Evolutionary conservation across 1,140 invertebrate species (phyloP), one percentile per base, ranked within the genome.

Genomic region (Catajapyx aquilonaris): DNA sequence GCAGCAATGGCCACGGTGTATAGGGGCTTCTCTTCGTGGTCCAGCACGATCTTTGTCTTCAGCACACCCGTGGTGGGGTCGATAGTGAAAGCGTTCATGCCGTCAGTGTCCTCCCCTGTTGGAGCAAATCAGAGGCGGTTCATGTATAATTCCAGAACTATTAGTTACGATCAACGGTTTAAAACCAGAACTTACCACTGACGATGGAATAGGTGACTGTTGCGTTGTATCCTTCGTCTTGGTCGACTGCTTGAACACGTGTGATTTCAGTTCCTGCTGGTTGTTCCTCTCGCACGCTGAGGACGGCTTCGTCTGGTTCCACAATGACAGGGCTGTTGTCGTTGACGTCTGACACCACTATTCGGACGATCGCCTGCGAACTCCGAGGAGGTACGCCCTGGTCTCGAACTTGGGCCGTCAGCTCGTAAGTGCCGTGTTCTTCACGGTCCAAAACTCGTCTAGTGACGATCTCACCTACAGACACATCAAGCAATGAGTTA

Each of bases 281-380:
- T 45, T 86, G 81, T 54, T 87, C 81, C 57, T 88, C 84, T 30
- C 83, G 65, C 7, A 88, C 78, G 46, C 81, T 81, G 1, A 90
- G 73, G 4, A 83, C 72, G 52, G 84, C 78, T 52, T 85, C 79
- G 49, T 78, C 71, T 4, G 81, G 84, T 55, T 87, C 81, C 20
- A 85, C 69, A 38, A 91, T 84, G 54, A 78, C 71, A 9, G 84
- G 84, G 5, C 75, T 66, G 59, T 93, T 91, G 57, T 94, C 87
- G 54, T 94, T 94, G 3, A 84, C 71, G 54, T 93, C 87, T 11
- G 69, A 65, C 2, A 85, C 72, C 39, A 64, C 60, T 0, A 94
- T 68, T 44, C 71, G 64, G 33, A 93, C 59, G 4, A 73, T 63
- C 1, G 81, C 76, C 42, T 80, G 61, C 11, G 73, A 65, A 38